A percentile compares a stretch with the other conserved stretches of the same genome.
These are phyloP conservation scores for Danaus chrysippus DNA, from an alignment of 2,888 invertebrate genomes.

Conservation along the genomic window DNA sequence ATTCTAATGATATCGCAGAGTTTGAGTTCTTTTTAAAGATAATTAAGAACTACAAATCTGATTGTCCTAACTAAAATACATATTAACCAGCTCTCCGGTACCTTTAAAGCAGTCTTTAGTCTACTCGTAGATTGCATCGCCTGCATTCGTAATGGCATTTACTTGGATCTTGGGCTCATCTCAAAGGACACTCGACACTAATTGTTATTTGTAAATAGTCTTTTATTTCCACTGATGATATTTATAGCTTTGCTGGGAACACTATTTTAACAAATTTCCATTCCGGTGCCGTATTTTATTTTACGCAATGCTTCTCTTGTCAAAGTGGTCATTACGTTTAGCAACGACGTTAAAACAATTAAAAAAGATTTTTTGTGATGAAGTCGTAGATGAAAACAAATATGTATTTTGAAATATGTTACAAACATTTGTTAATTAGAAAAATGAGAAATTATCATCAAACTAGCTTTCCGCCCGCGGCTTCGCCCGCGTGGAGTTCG, in stretches of 20 bases:
- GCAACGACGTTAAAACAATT: constrained; percentile 13
- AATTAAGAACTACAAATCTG: neutral
- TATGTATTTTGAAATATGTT: no score
- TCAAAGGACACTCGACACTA: constrained; percentile 27
- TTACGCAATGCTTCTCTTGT: constrained; percentile 1
- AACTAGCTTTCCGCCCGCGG: no score
- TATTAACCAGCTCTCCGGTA: constrained; percentile 1
- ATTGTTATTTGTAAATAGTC: constrained; percentile 28
- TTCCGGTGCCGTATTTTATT: constrained; percentile 11
- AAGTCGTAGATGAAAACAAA: neutral
- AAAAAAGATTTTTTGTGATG: neutral
- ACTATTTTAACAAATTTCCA: constrained; percentile 25
- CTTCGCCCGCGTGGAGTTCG: no score
- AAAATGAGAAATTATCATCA: neutral
- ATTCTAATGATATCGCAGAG: neutral
- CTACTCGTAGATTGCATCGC: constrained; percentile 10
- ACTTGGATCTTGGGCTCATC: constrained; percentile 18
- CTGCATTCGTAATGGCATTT: constrained; percentile 24
- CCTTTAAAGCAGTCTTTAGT: constrained; percentile 2
- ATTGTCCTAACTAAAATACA: neutral
- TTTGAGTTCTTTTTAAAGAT: neutral
- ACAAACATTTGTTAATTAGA: no score
- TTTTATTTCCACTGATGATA: constrained; percentile 28
- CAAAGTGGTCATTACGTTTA: no score
- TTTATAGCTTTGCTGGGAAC: constrained; percentile 22